These are phyloP conservation scores for Physella acuta DNA, from an alignment of 1,140 invertebrate genomes.

Conservation along the genomic window DNA sequence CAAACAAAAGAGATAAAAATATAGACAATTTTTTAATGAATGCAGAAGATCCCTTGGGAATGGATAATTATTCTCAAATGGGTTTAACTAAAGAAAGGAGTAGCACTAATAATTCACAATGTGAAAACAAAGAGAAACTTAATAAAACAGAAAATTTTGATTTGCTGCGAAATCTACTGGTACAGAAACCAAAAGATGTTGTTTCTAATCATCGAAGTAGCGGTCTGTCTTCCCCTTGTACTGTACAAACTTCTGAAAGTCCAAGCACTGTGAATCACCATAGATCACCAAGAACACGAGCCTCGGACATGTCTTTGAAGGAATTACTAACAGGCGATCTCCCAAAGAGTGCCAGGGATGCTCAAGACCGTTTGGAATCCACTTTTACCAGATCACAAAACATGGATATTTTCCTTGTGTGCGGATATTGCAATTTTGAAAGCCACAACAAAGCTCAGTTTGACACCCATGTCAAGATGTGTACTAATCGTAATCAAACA, in stretches of 20 bases:
- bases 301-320: slow-evolving; percentile 11
- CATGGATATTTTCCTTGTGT: neutral
- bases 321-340: neutral
- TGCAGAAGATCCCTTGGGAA: neutral
- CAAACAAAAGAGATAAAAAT: neutral
- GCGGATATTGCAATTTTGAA: neutral
- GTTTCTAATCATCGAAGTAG: neutral
- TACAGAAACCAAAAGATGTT: neutral
- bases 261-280: neutral
- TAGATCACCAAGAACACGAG: neutral
- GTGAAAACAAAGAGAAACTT: neutral
- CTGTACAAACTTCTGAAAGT: neutral
- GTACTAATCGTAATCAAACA: neutral
- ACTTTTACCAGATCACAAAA: no score
- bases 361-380: no score
- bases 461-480: neutral
- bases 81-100: neutral
- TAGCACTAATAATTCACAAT: neutral
- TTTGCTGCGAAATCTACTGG: neutral
- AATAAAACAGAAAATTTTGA: neutral
- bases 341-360: no score
- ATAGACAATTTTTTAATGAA: neutral
- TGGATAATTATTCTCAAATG: neutral
- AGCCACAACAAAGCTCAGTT: neutral
- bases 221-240: neutral